Base-by-base conservation (phyloP, 1,140 invertebrate genomes). In the Scaptodrosophila lebanonensis region DNA sequence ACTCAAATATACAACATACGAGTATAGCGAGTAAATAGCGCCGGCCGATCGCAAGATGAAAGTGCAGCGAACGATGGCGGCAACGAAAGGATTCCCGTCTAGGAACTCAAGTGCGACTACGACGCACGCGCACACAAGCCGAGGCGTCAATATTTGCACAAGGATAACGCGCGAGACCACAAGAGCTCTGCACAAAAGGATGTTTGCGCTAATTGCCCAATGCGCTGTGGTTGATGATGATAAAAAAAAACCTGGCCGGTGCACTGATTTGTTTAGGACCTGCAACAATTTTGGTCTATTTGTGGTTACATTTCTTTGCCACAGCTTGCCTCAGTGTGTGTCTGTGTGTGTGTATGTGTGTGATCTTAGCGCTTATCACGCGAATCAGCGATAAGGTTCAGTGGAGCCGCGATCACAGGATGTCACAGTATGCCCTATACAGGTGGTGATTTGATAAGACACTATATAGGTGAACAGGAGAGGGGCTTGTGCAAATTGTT, bases 121-220 rank as follows among this genome's bases (percentile, higher is more conserved):
- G n/a, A 25, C 32, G 32, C 32, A 13, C 32, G 32, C 22, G 22
- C 22, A 25, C 64, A 67, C 53, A 50, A 65, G 73, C 56, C 27
- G 50, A 82, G 57, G 73, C 53, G 61, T 75, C 62, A 79, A 82
- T 79, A 82, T 79, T 82, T 60, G 72, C 69, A 45, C 25, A 79
- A 83, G 75, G 75, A 79, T 82, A 79, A 69, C 59, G 61, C 11
- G 2, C 30, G 57, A n/a, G n/a, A n/a, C 42, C 54, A 53, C 58
- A 54, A 71, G 50, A 50, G 51, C 27, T 15, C 27, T 16, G 47
- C 54, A 35, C 50, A 39, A 73, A 75, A 82, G 76, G 76, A 75
- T 82, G 75, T 79, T 79, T 79, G 61, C 64, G 53, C 75, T 75
- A 70, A 66, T 70, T 79, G 53, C 43, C 58, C 32, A 48, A 71